phyloP scores from a whole-genome alignment of 2,888 invertebrate genomes.

The Ichneumoninae sp. region DNA sequence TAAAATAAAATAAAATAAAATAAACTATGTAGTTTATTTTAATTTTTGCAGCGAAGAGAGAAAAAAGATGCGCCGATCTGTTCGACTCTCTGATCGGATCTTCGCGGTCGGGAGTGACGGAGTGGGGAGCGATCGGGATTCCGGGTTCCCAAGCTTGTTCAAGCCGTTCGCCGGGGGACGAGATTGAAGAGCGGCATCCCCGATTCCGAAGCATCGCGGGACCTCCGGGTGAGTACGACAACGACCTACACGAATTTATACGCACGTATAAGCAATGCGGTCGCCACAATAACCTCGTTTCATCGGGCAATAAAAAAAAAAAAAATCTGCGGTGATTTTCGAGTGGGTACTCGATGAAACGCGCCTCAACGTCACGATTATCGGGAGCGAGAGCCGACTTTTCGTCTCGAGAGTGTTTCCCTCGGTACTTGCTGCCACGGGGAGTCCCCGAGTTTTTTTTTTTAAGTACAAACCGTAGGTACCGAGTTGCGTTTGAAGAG shows the following conservation, averaged over 20 bases:
- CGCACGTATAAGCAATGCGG: constrained; percentile 71
- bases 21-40: background rate
- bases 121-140: constrained; percentile 31
- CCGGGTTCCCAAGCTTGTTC: constrained; percentile 77
- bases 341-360: constrained; percentile 73
- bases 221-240: constrained; percentile 76
- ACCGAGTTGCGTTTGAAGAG: constrained; percentile 20
- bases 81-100: background rate
- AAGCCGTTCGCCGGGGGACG: constrained; percentile 23
- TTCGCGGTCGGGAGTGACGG: constrained; percentile 3
- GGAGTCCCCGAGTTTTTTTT: constrained; percentile 43
- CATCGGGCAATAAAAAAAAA: constrained; percentile 71
- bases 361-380: constrained; percentile 61
- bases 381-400: constrained; percentile 43
- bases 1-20: background rate
- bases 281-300: constrained; percentile 78
- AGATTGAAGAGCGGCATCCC: constrained; percentile 69
- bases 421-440: constrained; percentile 45
- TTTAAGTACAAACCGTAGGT: constrained; percentile 5
- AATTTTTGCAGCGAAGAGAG: background rate
- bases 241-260: constrained; percentile 18
- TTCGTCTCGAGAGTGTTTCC: constrained; percentile 59
- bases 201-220: constrained; percentile 59
- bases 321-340: constrained; percentile 68
- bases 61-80: background rate